Percentiles rank a stretch among this genome's conserved stretches.
phyloP scores from a whole-genome alignment of 2,888 invertebrate genomes.

The Caenorhabditis sp. region DNA sequence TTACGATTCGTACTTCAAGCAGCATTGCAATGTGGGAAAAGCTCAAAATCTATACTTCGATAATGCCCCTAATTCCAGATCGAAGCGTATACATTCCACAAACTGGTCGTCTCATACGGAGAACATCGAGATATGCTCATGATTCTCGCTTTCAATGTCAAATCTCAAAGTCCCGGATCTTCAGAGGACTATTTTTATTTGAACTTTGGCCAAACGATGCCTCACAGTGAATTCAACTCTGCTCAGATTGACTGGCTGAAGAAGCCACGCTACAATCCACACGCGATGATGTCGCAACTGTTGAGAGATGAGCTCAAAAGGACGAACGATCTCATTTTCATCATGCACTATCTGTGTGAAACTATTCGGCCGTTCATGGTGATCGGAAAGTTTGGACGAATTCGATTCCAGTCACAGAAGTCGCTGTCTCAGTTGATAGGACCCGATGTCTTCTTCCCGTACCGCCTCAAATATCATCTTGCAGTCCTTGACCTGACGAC shows the following conservation, averaged over 20 bases:
- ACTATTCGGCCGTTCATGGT: conserved; percentile 69
- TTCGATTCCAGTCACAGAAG: conserved; percentile 69
- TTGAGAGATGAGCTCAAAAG: conserved; percentile 71
- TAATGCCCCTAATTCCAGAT: conserved; percentile 85
- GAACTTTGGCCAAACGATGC: conserved; percentile 72
- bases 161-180: conserved; percentile 40
- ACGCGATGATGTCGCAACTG: conserved; percentile 69
- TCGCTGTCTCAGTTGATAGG: conserved; percentile 66
- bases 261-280: conserved; percentile 78
- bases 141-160: conserved; percentile 73
- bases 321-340: conserved; percentile 72
- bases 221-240: conserved; percentile 50
- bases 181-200: conserved; percentile 62
- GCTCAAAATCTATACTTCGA: too few relatives aligned
- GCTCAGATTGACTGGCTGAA: conserved; percentile 54
- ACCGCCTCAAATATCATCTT: conserved; percentile 72
- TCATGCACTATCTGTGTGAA: conserved; percentile 74
- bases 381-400: conserved; percentile 71
- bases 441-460: conserved; percentile 68
- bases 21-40: conserved; percentile 75
- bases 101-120: conserved; percentile 93
- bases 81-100: conserved; percentile 94
- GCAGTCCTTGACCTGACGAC: conserved; percentile 67
- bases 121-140: conserved; percentile 75
- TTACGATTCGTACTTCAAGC: conserved; percentile 71